Conservation (phyloP, 1,140 invertebrate species). For the Orchesella cincta region DNA sequence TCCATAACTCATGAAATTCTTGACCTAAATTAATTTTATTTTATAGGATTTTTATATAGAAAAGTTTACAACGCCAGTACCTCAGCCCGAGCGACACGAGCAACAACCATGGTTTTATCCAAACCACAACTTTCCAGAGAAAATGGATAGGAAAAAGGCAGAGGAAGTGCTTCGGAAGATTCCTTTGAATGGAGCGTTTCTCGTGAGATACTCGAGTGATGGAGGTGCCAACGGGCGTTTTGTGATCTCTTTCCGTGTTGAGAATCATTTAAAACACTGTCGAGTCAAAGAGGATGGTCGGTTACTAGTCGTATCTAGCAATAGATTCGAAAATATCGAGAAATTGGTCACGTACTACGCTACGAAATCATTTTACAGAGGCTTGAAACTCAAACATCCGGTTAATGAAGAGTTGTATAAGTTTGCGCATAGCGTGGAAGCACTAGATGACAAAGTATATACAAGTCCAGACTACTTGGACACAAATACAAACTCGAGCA, state of each 20-base stretch:
- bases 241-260: slow-evolving; percentile 91
- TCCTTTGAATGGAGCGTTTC: slow-evolving; percentile 83
- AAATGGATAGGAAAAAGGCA: slow-evolving; percentile 66
- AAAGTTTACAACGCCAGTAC: slow-evolving; percentile 83
- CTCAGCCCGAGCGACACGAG: slow-evolving; percentile 90
- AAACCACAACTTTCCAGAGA: slow-evolving; percentile 62
- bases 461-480: slow-evolving; percentile 34
- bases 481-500: not conserved
- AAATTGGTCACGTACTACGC: slow-evolving; percentile 89
- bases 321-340: slow-evolving; percentile 87
- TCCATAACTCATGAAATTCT: not conserved
- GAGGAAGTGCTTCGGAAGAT: slow-evolving; percentile 82
- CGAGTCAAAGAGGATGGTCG: slow-evolving; percentile 86
- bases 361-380: slow-evolving; percentile 77
- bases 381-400: slow-evolving; percentile 69
- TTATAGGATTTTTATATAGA: slow-evolving; percentile 72
- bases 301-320: slow-evolving; percentile 84
- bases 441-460: slow-evolving; percentile 22
- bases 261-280: slow-evolving; percentile 93
- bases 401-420: slow-evolving; percentile 32
- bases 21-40: not conserved
- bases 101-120: slow-evolving; percentile 91
- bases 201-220: slow-evolving; percentile 54
- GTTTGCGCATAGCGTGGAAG: not conserved
- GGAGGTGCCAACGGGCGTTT: slow-evolving; percentile 73